Evolutionary conservation across 2,113 vertebrate species (phyloP).

Genomic region (Notechis scutatus): DNA sequence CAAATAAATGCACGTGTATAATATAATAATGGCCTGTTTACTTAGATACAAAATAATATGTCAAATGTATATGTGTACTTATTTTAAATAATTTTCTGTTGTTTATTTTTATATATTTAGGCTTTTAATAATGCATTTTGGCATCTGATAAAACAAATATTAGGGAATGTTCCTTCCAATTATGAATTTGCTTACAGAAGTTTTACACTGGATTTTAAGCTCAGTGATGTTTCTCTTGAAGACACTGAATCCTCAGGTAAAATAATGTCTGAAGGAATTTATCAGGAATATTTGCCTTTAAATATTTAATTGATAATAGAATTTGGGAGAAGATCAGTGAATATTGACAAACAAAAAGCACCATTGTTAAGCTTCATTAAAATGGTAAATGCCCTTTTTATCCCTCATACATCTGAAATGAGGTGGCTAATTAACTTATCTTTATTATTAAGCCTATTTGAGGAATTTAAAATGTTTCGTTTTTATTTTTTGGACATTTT

Average conservation of each 20-base stretch:
- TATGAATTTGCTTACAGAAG: constrained; percentile 78
- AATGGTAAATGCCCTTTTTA: neutral
- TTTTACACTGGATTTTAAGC: constrained; percentile 70
- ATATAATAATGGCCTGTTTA: neutral
- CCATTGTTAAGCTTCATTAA: neutral
- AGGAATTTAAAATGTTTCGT: neutral
- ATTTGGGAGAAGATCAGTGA: neutral
- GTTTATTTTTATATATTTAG: constrained; percentile 65
- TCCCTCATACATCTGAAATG: neutral
- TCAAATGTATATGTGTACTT: neutral
- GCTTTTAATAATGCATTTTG: constrained; percentile 80
- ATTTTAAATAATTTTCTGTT: constrained; percentile 28
- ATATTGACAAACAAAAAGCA: neutral
- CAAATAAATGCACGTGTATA: neutral
- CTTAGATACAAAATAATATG: neutral
- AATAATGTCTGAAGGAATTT: neutral
- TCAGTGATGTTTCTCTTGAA: constrained; percentile 35
- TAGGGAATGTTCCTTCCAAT: constrained; percentile 58
- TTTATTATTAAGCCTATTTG: neutral
- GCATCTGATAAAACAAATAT: constrained; percentile 70
- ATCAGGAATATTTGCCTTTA: neutral
- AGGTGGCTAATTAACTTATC: neutral
- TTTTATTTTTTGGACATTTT: neutral
- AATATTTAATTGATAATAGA: constrained; percentile 5
- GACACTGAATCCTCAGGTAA: constrained; percentile 64